These are phyloP conservation scores for Leptodactylus fallax DNA, from an alignment of 2,797 vertebrate genomes.

Conservation along the genomic window DNA sequence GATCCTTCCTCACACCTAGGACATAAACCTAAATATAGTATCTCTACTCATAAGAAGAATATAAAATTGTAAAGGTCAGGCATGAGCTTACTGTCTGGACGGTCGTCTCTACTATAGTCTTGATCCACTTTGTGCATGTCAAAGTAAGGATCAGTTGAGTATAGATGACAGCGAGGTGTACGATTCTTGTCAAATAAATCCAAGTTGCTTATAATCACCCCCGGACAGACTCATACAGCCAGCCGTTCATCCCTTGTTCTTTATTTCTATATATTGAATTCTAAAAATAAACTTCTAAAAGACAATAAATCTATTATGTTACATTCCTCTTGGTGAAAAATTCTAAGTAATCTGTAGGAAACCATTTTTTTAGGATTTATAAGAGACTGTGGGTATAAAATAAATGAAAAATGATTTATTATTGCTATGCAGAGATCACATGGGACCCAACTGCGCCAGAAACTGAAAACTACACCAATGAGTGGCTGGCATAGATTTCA, in stretches of 20 bases:
- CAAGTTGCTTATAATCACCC: constrained; percentile 33
- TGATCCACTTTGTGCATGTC: constrained; percentile 21
- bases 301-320: not conserved
- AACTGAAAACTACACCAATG: no score
- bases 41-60: constrained; percentile 25
- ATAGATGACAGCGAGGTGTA: constrained; percentile 33
- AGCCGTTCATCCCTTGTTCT: not conserved
- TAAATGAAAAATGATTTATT: not conserved
- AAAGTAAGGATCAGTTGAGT: constrained; percentile 13
- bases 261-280: not conserved
- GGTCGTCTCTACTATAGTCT: not conserved
- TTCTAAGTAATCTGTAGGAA: not conserved
- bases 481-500: no score
- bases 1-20: constrained; percentile 18
- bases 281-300: not conserved
- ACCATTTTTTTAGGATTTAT: not conserved
- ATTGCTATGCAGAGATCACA: no score
- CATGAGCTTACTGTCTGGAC: constrained; percentile 13
- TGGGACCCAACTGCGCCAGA: no score
- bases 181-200: constrained; percentile 37
- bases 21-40: constrained; percentile 19
- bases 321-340: not conserved
- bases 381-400: not conserved
- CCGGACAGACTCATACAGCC: not conserved
- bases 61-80: constrained; percentile 45